Base-by-base conservation (phyloP, 2,113 vertebrate species). In the Turdus rufiventris region DNA sequence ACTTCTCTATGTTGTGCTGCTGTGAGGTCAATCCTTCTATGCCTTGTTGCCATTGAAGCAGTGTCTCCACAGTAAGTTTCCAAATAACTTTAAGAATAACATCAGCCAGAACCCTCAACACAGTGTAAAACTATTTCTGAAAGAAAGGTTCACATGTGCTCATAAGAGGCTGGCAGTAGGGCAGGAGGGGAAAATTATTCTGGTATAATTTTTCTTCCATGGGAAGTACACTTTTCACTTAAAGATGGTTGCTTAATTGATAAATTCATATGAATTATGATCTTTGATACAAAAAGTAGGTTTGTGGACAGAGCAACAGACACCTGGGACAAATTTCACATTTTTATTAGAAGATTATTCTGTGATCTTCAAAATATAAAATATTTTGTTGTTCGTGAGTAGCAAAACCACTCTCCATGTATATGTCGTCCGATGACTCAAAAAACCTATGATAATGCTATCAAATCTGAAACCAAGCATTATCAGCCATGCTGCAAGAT, bases 91-190 rank as follows among this genome's bases (percentile, higher is more conserved):
- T 54, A 50, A 42, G 28, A 66, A 48, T 42, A 1, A 18, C 47
- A 33, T 28, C 29, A 87, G 3, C 36, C 51, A 72, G 26, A 70
- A 34, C 33, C 7, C 16, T 67, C 14, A 51, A 40, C 48, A 60
- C 15, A 66, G 8, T 45, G 29, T 34, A 38, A 8, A 5, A 33
- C 29, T 16, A 2, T 31, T 93, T 73, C 31, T 77, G 28, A 65
- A 68, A 12, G 15, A 40, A 68, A 45, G 9, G 14, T 40, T 61
- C n/a, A 26, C 50, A 17, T 31, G 14, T 5, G 25, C 11, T 56
- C 9, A 2, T 58, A 29, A 61, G 50, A 38, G 19, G 5, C 0
- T 8, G 45, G 5, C 8, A 45, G 4, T 43, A 9, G 6, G 7
- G 5, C 1, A 0, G 3, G 12, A 58, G 14, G 4, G 17, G 2